phyloP scores from a whole-genome alignment of 1,140 invertebrate species.

The Luehdorfia chinensis region DNA sequence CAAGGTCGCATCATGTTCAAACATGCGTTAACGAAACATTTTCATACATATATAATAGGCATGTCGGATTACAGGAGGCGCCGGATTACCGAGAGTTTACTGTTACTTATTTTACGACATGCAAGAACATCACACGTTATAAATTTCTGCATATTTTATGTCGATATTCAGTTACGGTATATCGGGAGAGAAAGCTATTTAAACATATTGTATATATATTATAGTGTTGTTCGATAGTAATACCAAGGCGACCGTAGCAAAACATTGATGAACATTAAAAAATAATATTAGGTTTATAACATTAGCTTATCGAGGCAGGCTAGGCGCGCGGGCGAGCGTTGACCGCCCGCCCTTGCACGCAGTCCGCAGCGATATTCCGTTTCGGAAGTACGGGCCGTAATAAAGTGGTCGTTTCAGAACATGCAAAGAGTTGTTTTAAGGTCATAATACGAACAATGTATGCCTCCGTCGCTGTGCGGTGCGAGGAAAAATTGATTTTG shows the following conservation, averaged over 20 bases:
- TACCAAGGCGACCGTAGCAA: not conserved
- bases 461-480: not conserved
- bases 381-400: slow-evolving; percentile 39
- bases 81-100: too few relatives aligned
- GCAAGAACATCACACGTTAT: too few relatives aligned
- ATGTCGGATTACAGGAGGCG: too few relatives aligned
- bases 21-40: too few relatives aligned
- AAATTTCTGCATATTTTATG: too few relatives aligned
- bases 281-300: slow-evolving; percentile 15
- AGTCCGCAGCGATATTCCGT: slow-evolving; percentile 22
- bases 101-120: too few relatives aligned
- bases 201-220: too few relatives aligned
- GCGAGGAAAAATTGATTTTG: not conserved
- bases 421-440: slow-evolving; percentile 49
- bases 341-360: slow-evolving; percentile 42
- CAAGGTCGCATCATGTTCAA: too few relatives aligned
- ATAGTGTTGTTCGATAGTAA: not conserved
- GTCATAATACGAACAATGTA: slow-evolving; percentile 22
- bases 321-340: slow-evolving; percentile 23
- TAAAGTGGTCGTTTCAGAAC: slow-evolving; percentile 41
- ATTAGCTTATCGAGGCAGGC: slow-evolving; percentile 31
- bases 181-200: too few relatives aligned
- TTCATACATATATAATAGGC: too few relatives aligned
- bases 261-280: not conserved
- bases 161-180: too few relatives aligned